Evolutionary conservation across 1,140 invertebrate genomes (phyloP), one percentile per base, ranked within the genome.

Genomic region (Pogonognathellus flavescens): DNA sequence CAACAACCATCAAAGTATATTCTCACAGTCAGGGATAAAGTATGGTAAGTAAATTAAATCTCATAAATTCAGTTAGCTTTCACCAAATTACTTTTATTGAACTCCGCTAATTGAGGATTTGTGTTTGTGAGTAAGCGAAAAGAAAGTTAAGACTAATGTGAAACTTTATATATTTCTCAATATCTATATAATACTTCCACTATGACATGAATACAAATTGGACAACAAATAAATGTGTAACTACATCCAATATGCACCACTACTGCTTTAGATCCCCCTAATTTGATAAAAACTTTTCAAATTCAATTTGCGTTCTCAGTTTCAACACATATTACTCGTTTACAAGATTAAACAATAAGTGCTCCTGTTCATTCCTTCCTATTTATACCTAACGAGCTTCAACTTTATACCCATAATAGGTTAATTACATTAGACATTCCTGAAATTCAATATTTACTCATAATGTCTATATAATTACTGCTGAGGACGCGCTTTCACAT

Each of bases 11-110:
- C 70, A 76, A 14, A 49, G 13, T 76, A 11, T 76, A 11, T 31
- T 76, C 7, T 49, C 70, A 31, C 70, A 25, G 70, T 76, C 70
- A 50, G 14, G 14, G 16, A 20, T 76, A 41, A 76, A 76, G 70
- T 76, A 76, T 76, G 70, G 70, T 76, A 76, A 76, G 70, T 76
- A 76, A 76, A 76, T 76, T 31, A 76, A 76, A 31, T 76, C 70
- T 76, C 41, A 76, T 76, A 76, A 76, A 76, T 76, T 76, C 70
- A 49, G 14, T 76, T 76, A 76, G 70, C 31, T 50, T 41, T 31
- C 70, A 72, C 41, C 60, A 66, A 62, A 66, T 66, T 13, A 31
- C 59, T 60, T 5, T 60, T 76, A 31, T 16, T 18, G 2, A 41
- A 50, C 70, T 49, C 41, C 49, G 70, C 70, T 76, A 76, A 76